Evolutionary conservation across 2,888 invertebrate genomes (phyloP).

Genomic region (Drosophila trichaetosa): DNA sequence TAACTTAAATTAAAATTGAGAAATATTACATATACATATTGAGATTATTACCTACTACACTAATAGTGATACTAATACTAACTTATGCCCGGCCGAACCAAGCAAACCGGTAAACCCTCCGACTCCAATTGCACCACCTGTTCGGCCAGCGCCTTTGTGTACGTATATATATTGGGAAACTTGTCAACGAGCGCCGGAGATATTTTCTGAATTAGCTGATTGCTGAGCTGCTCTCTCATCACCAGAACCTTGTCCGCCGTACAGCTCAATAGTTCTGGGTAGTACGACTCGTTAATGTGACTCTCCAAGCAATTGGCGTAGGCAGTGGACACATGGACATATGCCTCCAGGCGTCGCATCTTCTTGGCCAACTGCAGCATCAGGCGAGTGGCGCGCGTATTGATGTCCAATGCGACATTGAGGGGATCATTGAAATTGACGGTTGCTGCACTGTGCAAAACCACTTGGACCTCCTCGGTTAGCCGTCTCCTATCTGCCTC

Average conservation of each 20-base stretch:
- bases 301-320: background rate
- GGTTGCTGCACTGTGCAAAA: background rate
- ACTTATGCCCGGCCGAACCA: no score
- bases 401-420: background rate
- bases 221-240: background rate
- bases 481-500: background rate
- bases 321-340: constrained; percentile 1
- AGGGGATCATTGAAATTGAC: background rate
- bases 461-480: background rate
- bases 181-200: background rate
- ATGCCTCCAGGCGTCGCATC: background rate
- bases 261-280: background rate
- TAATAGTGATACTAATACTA: no score
- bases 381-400: background rate
- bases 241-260: background rate
- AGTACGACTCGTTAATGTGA: background rate
- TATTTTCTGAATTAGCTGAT: background rate
- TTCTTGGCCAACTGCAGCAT: background rate
- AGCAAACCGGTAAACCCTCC: no score
- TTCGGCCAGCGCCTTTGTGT: no score
- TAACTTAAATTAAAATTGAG: no score
- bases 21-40: no score
- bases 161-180: no score
- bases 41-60: no score
- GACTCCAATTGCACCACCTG: no score